phyloP scores from a whole-genome alignment of 2,113 vertebrate genomes.

The Euleptes europaea region DNA sequence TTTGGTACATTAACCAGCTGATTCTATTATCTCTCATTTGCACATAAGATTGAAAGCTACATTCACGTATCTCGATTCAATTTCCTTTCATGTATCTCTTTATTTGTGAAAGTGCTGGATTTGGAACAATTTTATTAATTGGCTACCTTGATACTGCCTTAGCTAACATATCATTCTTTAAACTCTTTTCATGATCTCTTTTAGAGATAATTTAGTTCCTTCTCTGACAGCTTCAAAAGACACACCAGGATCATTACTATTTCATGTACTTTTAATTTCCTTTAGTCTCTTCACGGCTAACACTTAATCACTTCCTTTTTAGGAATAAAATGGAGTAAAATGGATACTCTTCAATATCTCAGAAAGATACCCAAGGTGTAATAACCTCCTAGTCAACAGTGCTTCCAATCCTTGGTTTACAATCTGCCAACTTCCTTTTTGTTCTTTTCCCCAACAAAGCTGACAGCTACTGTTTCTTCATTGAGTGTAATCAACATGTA shows the following conservation, averaged over 20 bases:
- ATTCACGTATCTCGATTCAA: accelerated
- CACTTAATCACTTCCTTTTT: neutral
- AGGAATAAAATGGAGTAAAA: neutral
- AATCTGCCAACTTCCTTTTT: neutral
- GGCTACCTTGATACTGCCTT: constrained; percentile 13
- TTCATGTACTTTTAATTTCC: constrained; percentile 21
- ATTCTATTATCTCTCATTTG: constrained; percentile 31
- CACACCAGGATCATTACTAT: constrained; percentile 17
- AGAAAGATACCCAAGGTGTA: neutral
- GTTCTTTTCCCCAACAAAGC: neutral
- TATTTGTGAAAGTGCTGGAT: neutral
- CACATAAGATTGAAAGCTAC: neutral
- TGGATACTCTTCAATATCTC: neutral
- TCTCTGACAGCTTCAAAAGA: neutral
- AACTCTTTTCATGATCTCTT: constrained; percentile 1
- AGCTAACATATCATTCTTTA: constrained; percentile 1
- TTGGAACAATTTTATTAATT: constrained; percentile 34
- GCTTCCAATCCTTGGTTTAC: neutral
- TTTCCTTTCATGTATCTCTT: constrained; percentile 9
- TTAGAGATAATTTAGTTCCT: neutral
- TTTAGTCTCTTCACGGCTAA: constrained; percentile 3
- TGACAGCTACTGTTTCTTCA: neutral
- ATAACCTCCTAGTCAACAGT: neutral
- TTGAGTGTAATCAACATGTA: neutral
- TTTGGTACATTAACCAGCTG: constrained; percentile 6